Evolutionary conservation across 1,140 invertebrate genomes (phyloP).

Genomic region (Pygmarrhopalites habei): DNA sequence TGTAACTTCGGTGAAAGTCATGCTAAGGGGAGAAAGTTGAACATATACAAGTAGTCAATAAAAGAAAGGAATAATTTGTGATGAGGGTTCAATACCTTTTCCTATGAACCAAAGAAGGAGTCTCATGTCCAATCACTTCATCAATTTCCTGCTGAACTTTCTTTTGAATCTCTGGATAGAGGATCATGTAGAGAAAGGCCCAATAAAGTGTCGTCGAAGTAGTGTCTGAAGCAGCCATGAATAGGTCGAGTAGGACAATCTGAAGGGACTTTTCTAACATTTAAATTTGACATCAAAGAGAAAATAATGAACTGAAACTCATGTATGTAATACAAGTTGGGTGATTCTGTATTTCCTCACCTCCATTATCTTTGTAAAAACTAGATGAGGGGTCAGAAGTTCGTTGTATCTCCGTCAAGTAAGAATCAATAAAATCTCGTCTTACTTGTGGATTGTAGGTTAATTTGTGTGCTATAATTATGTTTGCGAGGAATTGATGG

Average conservation of each 20-base stretch:
- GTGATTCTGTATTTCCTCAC: slow-evolving; percentile 6
- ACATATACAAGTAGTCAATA: no score
- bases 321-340: not conserved
- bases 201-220: slow-evolving; percentile 70
- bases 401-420: slow-evolving; percentile 48
- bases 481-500: slow-evolving; percentile 48
- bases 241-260: slow-evolving; percentile 38
- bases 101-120: slow-evolving; percentile 61
- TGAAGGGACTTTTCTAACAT: slow-evolving; percentile 36
- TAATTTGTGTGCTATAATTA: slow-evolving; percentile 61
- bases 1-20: slow-evolving; percentile 71
- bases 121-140: slow-evolving; percentile 59
- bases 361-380: slow-evolving; percentile 31
- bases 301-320: not conserved
- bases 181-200: slow-evolving; percentile 66
- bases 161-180: slow-evolving; percentile 67
- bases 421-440: slow-evolving; percentile 78
- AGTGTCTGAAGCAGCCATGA: slow-evolving; percentile 73
- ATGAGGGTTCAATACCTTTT: no score
- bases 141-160: slow-evolving; percentile 73
- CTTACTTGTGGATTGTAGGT: slow-evolving; percentile 56
- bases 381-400: slow-evolving; percentile 32
- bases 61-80: not conserved
- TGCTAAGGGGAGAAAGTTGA: no score
- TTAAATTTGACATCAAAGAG: no score